Evolutionary conservation across 2,888 invertebrate species (phyloP).

Genomic region (Phorcus lineatus): DNA sequence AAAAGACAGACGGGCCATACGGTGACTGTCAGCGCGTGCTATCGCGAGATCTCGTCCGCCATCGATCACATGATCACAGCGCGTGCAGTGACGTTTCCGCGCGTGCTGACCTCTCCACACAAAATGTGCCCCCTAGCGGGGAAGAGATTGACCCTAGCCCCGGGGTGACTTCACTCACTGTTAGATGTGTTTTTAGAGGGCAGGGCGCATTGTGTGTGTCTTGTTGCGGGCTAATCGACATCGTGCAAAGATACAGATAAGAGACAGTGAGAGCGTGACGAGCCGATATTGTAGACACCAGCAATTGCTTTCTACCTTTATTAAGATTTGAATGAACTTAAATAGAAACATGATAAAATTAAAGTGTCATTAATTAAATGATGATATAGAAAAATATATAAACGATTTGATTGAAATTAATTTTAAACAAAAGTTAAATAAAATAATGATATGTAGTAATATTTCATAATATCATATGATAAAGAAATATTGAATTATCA

Average conservation of each 20-base stretch:
- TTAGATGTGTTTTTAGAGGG: no score
- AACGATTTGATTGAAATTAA: no score
- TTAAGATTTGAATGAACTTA: no score
- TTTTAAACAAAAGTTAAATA: no score
- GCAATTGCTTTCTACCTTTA: neutral
- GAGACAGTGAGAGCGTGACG: no score
- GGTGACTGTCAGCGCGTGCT: neutral
- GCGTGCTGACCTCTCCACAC: constrained; percentile 5
- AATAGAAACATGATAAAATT: no score
- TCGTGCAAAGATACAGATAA: neutral
- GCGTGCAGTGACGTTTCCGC: constrained; percentile 15
- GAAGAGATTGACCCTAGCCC: neutral
- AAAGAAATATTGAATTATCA: no score
- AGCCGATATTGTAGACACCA: neutral
- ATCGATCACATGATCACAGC: constrained; percentile 15
- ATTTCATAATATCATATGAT: no score
- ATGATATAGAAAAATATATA: no score
- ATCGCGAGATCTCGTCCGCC: neutral
- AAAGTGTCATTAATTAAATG: no score
- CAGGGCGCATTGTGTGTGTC: neutral
- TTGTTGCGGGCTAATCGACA: neutral
- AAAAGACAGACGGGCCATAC: constrained; percentile 5
- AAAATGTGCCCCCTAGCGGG: neutral
- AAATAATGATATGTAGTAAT: no score
- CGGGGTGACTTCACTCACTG: neutral